phyloP scores from a whole-genome alignment of 37 sponge, comb jelly and placozoan genomes.

The Axinella damicornis region DNA sequence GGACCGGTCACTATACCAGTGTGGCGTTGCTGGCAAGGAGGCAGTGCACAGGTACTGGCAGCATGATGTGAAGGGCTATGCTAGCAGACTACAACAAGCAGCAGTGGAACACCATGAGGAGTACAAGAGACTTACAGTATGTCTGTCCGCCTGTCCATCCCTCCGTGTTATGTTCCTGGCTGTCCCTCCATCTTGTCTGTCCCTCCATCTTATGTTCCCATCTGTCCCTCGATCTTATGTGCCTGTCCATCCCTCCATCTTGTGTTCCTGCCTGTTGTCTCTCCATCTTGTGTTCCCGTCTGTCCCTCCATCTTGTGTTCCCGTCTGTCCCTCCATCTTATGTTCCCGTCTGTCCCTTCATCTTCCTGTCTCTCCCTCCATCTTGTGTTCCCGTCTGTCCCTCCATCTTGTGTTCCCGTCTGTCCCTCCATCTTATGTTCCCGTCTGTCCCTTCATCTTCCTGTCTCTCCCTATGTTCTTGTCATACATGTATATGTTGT shows the following conservation, averaged over 20 bases:
- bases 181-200: neutral
- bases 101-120: neutral
- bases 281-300: too few species aligned
- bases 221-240: neutral
- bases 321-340: neutral
- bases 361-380: neutral
- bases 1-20: constrained; percentile 62
- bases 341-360: neutral
- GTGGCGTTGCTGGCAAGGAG: constrained; percentile 41
- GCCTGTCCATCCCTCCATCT: neutral
- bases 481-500: too few species aligned
- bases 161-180: too few species aligned
- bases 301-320: neutral
- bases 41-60: constrained; percentile 66
- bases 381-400: too few species aligned
- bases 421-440: neutral
- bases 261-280: neutral
- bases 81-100: constrained; percentile 4
- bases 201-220: neutral
- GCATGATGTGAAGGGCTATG: neutral
- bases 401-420: neutral
- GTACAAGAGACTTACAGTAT: neutral
- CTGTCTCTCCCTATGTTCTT: neutral
- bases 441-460: neutral
- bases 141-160: neutral